Percentiles rank a stretch among this genome's conserved stretches.
Conservation (phyloP, 2,113 vertebrate genomes). For the Peucedramus taeniatus region DNA sequence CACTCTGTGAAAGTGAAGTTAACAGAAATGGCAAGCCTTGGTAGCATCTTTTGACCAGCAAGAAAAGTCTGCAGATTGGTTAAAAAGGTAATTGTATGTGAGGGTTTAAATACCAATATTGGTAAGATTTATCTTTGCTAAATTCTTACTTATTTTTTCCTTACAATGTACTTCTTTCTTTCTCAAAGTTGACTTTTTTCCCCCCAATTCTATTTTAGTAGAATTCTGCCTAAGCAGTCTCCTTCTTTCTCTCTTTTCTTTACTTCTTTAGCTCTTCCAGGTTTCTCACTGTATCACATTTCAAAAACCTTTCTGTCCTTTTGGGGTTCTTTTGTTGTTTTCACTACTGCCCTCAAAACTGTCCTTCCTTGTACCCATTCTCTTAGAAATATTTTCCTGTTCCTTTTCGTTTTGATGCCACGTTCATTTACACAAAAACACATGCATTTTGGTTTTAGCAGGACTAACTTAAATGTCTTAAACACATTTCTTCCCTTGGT, state of each 20-base stretch:
- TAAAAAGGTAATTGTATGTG: neutral
- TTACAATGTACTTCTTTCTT: neutral
- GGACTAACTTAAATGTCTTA: neutral
- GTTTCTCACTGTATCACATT: neutral
- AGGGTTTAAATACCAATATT: neutral
- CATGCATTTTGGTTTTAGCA: neutral
- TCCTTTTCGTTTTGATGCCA: neutral
- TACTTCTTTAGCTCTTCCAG: neutral
- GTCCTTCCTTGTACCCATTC: neutral
- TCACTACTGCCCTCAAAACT: neutral
- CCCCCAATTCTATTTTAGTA: neutral
- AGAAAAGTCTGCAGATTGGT: neutral
- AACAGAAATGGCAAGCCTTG: neutral
- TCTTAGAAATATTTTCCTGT: neutral
- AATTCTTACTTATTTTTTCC: neutral
- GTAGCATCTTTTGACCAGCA: neutral
- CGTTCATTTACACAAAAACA: neutral
- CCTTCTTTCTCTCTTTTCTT: neutral
- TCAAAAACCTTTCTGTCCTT: neutral
- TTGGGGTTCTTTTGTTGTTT: neutral
- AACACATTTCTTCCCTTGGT: neutral
- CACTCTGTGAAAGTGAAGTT: neutral
- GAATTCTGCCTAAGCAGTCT: neutral
- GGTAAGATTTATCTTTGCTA: neutral
- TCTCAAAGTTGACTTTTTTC: neutral